Percentiles rank a stretch among this genome's conserved stretches.
These are phyloP conservation scores for Peromyscus attwateri DNA, from an alignment of 2,797 vertebrate species.

Conservation along the genomic window DNA sequence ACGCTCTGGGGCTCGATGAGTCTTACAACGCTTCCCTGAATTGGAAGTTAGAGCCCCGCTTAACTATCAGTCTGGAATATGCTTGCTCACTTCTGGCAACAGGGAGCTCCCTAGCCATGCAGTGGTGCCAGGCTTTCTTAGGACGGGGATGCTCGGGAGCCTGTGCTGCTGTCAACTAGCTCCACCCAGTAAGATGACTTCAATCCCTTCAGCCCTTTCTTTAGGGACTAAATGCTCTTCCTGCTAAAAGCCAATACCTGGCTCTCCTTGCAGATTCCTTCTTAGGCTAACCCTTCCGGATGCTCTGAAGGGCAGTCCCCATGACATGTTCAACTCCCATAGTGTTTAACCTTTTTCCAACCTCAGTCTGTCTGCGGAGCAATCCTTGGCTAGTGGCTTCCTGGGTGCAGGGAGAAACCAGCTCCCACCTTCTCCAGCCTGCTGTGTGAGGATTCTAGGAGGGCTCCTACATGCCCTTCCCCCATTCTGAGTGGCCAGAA, in stretches of 20 bases:
- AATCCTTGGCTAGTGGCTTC: not conserved
- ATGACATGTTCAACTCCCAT: fast-evolving
- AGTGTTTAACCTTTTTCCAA: not conserved
- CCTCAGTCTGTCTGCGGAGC: not conserved
- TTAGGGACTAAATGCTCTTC: not conserved
- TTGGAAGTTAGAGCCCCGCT: not conserved
- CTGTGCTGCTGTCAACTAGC: not conserved
- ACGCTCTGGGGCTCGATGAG: not conserved
- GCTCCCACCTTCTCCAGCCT: not conserved
- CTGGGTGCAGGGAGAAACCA: not conserved
- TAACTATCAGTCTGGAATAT: not conserved
- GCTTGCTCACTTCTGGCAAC: not conserved
- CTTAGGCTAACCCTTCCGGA: not conserved
- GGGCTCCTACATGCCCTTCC: too few species aligned
- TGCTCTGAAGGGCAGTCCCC: not conserved
- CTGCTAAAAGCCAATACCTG: not conserved
- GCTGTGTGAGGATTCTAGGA: fast-evolving
- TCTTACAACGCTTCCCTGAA: not conserved
- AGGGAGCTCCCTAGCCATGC: not conserved
- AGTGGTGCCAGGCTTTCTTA: not conserved
- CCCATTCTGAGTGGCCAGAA: not conserved
- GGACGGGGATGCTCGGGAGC: not conserved
- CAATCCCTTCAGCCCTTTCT: not conserved
- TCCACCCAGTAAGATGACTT: too few species aligned
- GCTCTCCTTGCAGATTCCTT: not conserved